phyloP scores from a whole-genome alignment of 2,888 invertebrate genomes.

The Drosophila neonasuta region DNA sequence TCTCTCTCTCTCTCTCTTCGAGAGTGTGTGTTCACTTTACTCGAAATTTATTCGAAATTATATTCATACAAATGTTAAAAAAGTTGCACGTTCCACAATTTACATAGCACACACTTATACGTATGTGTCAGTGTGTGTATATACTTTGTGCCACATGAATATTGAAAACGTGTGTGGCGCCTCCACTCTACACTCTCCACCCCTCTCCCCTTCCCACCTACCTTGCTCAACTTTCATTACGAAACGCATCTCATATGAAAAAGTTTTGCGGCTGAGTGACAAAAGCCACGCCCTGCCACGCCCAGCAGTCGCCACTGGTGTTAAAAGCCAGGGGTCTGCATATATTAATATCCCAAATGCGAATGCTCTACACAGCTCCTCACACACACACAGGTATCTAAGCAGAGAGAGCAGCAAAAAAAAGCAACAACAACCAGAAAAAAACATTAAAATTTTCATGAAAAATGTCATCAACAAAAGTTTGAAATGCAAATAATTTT shows the following conservation, averaged over 20 bases:
- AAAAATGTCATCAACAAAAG: slow-evolving; percentile 79
- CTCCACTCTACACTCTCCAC: background rate
- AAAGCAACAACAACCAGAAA: slow-evolving; percentile 23
- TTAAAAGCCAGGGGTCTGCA: slow-evolving; percentile 74
- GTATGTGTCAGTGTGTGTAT: slow-evolving; percentile 4
- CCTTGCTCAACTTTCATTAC: slow-evolving; percentile 66
- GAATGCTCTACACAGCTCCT: slow-evolving; percentile 47
- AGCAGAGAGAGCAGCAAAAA: slow-evolving; percentile 12
- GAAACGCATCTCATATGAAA: slow-evolving; percentile 70
- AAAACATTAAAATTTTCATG: slow-evolving; percentile 76
- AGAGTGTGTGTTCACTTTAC: slow-evolving; percentile 13
- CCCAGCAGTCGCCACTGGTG: slow-evolving; percentile 42
- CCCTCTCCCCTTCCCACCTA: background rate
- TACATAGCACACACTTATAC: slow-evolving; percentile 50
- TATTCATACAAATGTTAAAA: slow-evolving; percentile 78
- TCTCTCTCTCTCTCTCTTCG: slow-evolving; percentile 2
- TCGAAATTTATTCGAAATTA: slow-evolving; percentile 69
- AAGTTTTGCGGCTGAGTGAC: slow-evolving; percentile 67
- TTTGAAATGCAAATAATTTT: slow-evolving; percentile 74
- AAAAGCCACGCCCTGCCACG: slow-evolving; percentile 29
- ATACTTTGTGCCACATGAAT: slow-evolving; percentile 62
- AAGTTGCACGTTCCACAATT: slow-evolving; percentile 57
- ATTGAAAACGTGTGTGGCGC: slow-evolving; percentile 66
- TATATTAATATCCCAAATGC: slow-evolving; percentile 75
- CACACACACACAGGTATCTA: slow-evolving; percentile 31